A percentile compares a stretch with the other conserved stretches of the same genome.
phyloP scores from a whole-genome alignment of 2,888 invertebrate genomes.

The Odontocolon sp. region DNA sequence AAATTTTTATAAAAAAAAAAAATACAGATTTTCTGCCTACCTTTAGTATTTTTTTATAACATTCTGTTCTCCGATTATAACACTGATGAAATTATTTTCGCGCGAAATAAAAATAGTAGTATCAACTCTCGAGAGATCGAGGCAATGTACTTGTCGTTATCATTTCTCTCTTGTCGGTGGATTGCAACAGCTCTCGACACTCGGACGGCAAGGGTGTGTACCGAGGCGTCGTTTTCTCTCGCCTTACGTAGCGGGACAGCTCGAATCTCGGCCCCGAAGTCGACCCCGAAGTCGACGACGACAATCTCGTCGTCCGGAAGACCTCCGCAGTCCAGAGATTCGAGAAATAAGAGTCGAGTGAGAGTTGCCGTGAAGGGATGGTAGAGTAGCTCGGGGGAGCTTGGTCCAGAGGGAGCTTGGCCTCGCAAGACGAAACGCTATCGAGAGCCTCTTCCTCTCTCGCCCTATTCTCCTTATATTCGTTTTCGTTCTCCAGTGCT shows the following conservation, averaged over 20 bases:
- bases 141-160: slow-evolving; percentile 22
- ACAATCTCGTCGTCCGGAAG: slow-evolving; percentile 56
- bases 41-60: too few species aligned
- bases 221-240: slow-evolving; percentile 44
- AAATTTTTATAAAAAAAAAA: too few species aligned
- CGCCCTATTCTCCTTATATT: slow-evolving; percentile 39
- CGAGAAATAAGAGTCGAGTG: slow-evolving; percentile 55
- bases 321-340: slow-evolving; percentile 45
- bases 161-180: slow-evolving; percentile 36
- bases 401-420: slow-evolving; percentile 30
- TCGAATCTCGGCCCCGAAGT: slow-evolving; percentile 50
- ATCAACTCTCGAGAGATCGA: slow-evolving; percentile 31
- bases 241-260: slow-evolving; percentile 44
- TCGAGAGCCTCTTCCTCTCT: slow-evolving; percentile 55
- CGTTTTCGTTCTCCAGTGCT: slow-evolving; percentile 33
- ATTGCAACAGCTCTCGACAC: slow-evolving; percentile 38
- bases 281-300: slow-evolving; percentile 45
- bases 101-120: slow-evolving; percentile 28
- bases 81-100: slow-evolving; percentile 36
- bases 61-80: slow-evolving; percentile 29
- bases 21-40: too few species aligned
- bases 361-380: slow-evolving; percentile 31
- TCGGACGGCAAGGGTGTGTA: slow-evolving; percentile 36
- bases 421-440: slow-evolving; percentile 43
- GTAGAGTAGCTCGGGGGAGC: slow-evolving; percentile 19